Evolutionary conservation across 2,888 invertebrate genomes (phyloP).

Genomic region (Julus scanicus): DNA sequence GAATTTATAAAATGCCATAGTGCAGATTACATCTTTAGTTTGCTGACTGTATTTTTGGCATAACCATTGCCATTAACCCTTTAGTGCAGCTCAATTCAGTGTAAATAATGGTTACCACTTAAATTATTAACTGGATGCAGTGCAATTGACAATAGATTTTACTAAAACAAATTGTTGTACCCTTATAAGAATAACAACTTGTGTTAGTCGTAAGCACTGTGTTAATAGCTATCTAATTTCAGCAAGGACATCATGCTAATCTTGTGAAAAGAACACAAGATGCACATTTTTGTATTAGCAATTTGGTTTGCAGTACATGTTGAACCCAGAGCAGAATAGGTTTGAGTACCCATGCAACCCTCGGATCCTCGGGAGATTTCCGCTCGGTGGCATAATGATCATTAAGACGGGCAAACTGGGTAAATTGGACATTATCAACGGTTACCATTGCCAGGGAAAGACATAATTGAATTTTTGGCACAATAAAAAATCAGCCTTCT

Average conservation of each 20-base stretch:
- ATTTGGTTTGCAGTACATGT: neutral
- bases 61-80: too few relatives aligned
- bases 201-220: too few relatives aligned
- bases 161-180: too few relatives aligned
- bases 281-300: neutral
- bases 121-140: too few relatives aligned
- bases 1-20: too few relatives aligned
- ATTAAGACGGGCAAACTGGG: constrained; percentile 44
- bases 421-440: constrained; percentile 53
- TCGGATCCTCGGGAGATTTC: constrained; percentile 23
- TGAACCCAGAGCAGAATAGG: neutral
- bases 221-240: neutral
- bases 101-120: too few relatives aligned
- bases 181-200: too few relatives aligned
- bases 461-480: constrained; percentile 50
- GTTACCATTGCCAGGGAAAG: constrained; percentile 31
- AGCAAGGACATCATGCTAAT: neutral
- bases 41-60: too few relatives aligned
- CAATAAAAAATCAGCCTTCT: constrained; percentile 17
- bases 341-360: neutral
- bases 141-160: too few relatives aligned
- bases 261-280: neutral
- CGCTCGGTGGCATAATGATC: constrained; percentile 31
- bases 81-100: too few relatives aligned
- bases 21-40: too few relatives aligned